Base-by-base conservation (phyloP, 2,113 vertebrate genomes). In the Caranx melampygus region DNA sequence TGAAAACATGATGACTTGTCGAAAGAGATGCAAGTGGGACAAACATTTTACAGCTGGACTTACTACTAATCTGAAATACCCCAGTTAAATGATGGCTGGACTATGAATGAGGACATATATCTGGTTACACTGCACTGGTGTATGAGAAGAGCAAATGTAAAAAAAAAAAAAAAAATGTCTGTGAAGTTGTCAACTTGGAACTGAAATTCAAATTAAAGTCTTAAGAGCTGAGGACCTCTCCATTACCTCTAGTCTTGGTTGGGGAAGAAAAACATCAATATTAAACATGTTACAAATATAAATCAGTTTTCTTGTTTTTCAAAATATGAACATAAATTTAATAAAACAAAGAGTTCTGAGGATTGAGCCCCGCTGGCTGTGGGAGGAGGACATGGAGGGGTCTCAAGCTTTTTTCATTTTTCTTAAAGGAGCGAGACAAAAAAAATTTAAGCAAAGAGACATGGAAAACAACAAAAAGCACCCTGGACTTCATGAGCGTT, bases 221-320 rank as follows among this genome's bases (percentile, higher is more conserved):
- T 80, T 91, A 92, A 92, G 87, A 83, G 92, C 89, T 92, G 45
- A 87, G 37, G 82, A 89, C 63, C 70, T 75, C 61, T 81, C 81
- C 73, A 33, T 78, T 55, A 74, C 82, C 72, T 85, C 42, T 79
- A 67, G 74, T 84, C 72, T 83, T 62, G 52, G 35, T 70, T 90
- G 51, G 37, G 44, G 83, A 75, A 73, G 37, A 79, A 72, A 81
- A 16, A 75, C 51, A 90, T 67, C 65, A 72, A 85, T 91, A 88
- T 89, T 91, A 92, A 94, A 90, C 82, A 83, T 77, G 77, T 93
- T 95, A 95, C 91, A 95, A 95, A 95, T 95, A 95, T 95, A 95
- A 93, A 95, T 92, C 89, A 58, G 77, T 92, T 94, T 92, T 93
- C 37, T 62, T 33, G 6, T 87, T 84, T 87, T 81, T 58, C n/a